Evolutionary conservation across 2,888 invertebrate species (phyloP), one percentile per base, ranked within the genome.

Genomic region (Drosophila paramelanica): DNA sequence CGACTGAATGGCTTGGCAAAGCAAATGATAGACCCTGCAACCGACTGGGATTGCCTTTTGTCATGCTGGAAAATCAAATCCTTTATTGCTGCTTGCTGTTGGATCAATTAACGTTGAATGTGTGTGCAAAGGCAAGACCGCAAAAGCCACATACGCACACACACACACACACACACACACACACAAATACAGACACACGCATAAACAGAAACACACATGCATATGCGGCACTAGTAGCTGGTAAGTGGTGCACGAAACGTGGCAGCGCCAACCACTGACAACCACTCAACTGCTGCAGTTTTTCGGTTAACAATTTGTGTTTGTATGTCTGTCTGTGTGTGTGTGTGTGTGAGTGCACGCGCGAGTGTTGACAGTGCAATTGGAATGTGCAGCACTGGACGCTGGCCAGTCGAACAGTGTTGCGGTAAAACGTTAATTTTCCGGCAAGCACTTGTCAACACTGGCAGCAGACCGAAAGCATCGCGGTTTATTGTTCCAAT

Each of bases 401-500:
- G 43, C n/a, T 65, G 73, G 33, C 61, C 77, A 73, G 59, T 59
- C 77, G 77, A 65, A 77, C 74, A 74, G 77, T 84, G 83, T 85
- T 88, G 88, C 77, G 85, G 85, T 88, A 72, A 81, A 88, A 88
- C 87, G 87, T 86, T 85, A 88, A 88, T 88, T 83, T 84, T 75
- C 84, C 77, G 72, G 59, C 75, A 84, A 81, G 78, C 69, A 86
- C 77, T 86, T 85, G 87, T 86, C 87, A 88, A 88, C 88, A 88
- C 83, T 80, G 86, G 52, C 72, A 84, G 39, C 51, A 42, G 57
- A 56, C 47, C 41, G 57, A 51, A 33, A 62, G 62, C 52, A 67
- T 52, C 60, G 74, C 77, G 77, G 79, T 79, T 74, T 65, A 68
- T 64, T 61, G 75, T 71, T 73, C 65, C 79, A 70, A 78, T 78